phyloP scores from a whole-genome alignment of 2,113 vertebrate genomes.

The Eleginops maclovinus region DNA sequence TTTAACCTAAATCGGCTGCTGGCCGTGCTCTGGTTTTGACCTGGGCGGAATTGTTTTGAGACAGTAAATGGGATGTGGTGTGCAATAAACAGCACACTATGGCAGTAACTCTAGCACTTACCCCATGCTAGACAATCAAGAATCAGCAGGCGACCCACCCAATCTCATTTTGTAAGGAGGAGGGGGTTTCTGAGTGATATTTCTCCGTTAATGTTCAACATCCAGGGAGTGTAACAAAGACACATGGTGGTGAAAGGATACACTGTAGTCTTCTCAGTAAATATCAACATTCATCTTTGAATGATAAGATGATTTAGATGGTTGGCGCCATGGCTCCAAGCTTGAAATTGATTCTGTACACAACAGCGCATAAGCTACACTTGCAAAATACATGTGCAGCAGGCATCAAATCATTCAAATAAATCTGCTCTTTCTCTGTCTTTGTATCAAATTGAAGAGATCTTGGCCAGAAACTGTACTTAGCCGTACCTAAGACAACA shows the following conservation, averaged over 20 bases:
- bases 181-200: constrained; percentile 7
- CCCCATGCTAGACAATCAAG: constrained; percentile 20
- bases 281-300: constrained; percentile 63
- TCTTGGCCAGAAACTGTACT: constrained; percentile 8
- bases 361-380: constrained; percentile 54
- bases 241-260: constrained; percentile 30
- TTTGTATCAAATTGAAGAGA: constrained; percentile 43
- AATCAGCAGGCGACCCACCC: constrained; percentile 25
- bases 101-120: constrained; percentile 12
- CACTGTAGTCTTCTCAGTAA: constrained; percentile 27
- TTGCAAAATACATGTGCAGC: constrained; percentile 59
- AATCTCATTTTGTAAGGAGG: constrained; percentile 34
- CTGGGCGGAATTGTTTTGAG: constrained; percentile 67
- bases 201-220: constrained; percentile 15
- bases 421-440: constrained; percentile 55
- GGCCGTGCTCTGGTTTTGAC: constrained; percentile 62
- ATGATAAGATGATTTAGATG: constrained; percentile 58
- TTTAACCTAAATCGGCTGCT: constrained; percentile 75
- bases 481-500: constrained; percentile 69
- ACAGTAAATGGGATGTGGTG: constrained; percentile 27
- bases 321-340: constrained; percentile 48
- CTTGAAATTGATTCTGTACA: constrained; percentile 73
- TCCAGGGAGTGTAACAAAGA: constrained; percentile 32
- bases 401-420: constrained; percentile 64
- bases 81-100: constrained; percentile 35